Evolutionary conservation across 35 echinoderm and acorn worm genomes (phyloP).

Genomic region (Acanthaster planci): DNA sequence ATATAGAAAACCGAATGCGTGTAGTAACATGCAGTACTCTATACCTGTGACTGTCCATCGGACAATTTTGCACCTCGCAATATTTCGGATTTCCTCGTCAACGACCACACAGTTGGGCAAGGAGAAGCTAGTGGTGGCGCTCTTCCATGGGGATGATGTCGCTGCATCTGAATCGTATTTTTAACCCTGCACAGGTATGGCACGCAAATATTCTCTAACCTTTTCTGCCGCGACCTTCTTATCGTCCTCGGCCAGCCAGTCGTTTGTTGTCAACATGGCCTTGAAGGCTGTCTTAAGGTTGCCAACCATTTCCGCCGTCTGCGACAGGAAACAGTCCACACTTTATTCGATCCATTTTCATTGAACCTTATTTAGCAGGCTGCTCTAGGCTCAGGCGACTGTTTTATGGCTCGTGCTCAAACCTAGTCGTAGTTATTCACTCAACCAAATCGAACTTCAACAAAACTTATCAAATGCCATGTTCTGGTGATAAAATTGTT

Average conservation of each 20-base stretch:
- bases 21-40: too few species aligned
- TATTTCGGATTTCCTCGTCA: too few species aligned
- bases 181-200: background rate
- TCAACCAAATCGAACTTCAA: background rate
- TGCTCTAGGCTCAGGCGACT: background rate
- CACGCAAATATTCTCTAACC: too few species aligned
- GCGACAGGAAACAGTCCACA: background rate
- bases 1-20: background rate
- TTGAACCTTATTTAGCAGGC: background rate
- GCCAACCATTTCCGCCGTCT: constrained; percentile 46
- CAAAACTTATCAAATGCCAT: background rate
- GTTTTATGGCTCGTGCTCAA: background rate
- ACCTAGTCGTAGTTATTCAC: background rate
- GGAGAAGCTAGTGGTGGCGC: too few species aligned
- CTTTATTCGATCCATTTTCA: background rate
- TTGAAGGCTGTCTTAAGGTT: constrained; percentile 40
- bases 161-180: background rate
- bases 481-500: background rate
- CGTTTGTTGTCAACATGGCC: constrained; percentile 21
- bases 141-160: too few species aligned
- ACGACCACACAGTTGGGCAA: too few species aligned
- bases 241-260: constrained; percentile 48
- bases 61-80: background rate
- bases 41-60: too few species aligned
- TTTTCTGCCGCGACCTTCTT: constrained; percentile 57